These are phyloP conservation scores for Seira sanloemensis DNA, from an alignment of 2,888 invertebrate species.

Conservation along the genomic window DNA sequence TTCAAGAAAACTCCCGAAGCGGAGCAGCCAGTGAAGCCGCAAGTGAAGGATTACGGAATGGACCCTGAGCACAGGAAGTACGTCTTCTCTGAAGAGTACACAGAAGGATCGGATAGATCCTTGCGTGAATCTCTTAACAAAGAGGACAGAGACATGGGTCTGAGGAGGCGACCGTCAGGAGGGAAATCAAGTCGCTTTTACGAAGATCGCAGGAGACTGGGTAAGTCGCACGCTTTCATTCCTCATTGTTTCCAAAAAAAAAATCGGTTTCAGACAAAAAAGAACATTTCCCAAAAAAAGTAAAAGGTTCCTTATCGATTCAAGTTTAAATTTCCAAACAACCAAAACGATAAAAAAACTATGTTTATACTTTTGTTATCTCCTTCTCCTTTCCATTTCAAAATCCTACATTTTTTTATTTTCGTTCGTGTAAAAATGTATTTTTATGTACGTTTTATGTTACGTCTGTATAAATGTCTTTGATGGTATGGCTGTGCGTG, in stretches of 20 bases:
- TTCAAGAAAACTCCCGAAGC: slow-evolving; percentile 78
- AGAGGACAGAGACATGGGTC: slow-evolving; percentile 59
- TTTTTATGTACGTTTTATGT: no score
- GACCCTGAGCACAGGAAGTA: slow-evolving; percentile 81
- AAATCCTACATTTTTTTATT: no score
- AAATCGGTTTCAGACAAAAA: no score
- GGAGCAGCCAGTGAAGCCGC: slow-evolving; percentile 37
- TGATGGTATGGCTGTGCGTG: slow-evolving; percentile 47
- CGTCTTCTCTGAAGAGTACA: slow-evolving; percentile 77
- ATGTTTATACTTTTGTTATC: no score
- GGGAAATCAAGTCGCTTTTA: slow-evolving; percentile 56
- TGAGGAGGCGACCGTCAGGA: slow-evolving; percentile 61
- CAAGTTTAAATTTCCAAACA: no score
- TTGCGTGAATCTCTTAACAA: slow-evolving; percentile 61
- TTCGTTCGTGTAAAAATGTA: no score
- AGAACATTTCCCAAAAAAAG: no score
- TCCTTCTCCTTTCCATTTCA: no score
- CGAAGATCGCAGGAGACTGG: slow-evolving; percentile 67
- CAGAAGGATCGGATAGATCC: slow-evolving; percentile 66
- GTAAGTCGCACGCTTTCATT: slow-evolving; percentile 65
- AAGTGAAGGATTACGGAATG: slow-evolving; percentile 75
- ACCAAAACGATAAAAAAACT: no score
- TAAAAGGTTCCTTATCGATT: no score
- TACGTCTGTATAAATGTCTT: background rate
- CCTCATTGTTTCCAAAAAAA: background rate